These are phyloP conservation scores for Capitella teleta DNA, from an alignment of 1,140 invertebrate species.

Conservation along the genomic window DNA sequence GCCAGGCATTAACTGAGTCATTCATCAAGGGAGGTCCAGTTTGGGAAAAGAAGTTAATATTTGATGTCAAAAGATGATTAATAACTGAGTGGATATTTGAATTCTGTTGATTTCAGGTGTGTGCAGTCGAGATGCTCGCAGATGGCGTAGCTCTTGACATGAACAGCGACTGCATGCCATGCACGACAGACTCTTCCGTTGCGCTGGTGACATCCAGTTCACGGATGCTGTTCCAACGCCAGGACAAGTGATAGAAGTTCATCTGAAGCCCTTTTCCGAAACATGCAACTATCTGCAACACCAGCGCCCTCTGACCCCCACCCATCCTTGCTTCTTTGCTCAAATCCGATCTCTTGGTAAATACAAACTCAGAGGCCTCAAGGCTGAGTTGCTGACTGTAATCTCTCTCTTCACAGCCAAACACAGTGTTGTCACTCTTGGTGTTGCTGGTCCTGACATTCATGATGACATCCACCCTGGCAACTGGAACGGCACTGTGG, in stretches of 20 bases:
- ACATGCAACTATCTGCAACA: constrained; percentile 36
- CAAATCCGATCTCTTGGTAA: constrained; percentile 32
- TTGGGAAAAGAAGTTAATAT: no score
- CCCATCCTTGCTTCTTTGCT: constrained; percentile 36
- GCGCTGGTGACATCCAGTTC: constrained; percentile 34
- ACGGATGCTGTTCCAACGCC: constrained; percentile 21
- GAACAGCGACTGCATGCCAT: no score
- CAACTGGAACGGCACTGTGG: constrained; percentile 36
- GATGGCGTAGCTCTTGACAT: no score
- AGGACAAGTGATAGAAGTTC: constrained; percentile 28
- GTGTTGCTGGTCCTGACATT: constrained; percentile 37
- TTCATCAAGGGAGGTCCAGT: no score
- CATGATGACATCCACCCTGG: constrained; percentile 30
- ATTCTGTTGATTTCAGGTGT: no score
- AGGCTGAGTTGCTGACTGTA: not conserved
- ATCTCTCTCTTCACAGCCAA: constrained; percentile 16
- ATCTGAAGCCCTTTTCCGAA: constrained; percentile 29
- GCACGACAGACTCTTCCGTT: constrained; percentile 20
- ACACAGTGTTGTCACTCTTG: constrained; percentile 32
- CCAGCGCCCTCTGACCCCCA: constrained; percentile 23
- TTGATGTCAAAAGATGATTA: no score
- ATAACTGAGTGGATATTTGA: no score
- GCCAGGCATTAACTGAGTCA: no score
- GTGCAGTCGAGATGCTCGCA: no score
- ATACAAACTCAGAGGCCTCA: constrained; percentile 1